Conservation (phyloP, 2,113 vertebrate species). For the Callithrix jacchus region DNA sequence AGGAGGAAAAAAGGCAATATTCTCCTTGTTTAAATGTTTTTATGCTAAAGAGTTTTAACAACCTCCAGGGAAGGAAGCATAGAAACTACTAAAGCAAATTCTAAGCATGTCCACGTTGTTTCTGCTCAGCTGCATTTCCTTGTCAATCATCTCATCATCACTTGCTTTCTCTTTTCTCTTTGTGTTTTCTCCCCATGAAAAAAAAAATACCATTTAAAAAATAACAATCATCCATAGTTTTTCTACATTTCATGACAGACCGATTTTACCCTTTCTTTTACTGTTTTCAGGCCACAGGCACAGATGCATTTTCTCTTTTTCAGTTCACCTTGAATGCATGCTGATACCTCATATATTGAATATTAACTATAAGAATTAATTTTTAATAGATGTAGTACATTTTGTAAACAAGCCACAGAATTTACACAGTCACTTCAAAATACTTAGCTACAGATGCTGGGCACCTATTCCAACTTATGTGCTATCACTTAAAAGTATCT, state of each 20-base stretch:
- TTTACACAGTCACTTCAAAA: neutral
- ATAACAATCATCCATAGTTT: neutral
- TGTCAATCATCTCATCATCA: constrained; percentile 40
- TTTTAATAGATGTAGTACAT: neutral
- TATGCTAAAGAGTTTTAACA: constrained; percentile 41
- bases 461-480: neutral
- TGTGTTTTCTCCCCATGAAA: constrained; percentile 50
- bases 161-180: constrained; percentile 48
- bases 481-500: neutral
- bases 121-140: constrained; percentile 55
- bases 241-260: neutral
- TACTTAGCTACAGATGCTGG: neutral
- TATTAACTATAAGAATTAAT: neutral
- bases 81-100: constrained; percentile 53
- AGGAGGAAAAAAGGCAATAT: constrained; percentile 19
- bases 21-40: constrained; percentile 38
- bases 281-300: neutral
- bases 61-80: constrained; percentile 24
- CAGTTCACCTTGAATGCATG: neutral
- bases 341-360: neutral
- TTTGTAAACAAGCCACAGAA: neutral
- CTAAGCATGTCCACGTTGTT: constrained; percentile 14
- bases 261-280: neutral
- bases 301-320: neutral
- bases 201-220: constrained; percentile 5